These are phyloP conservation scores for Microchirus variegatus DNA, from an alignment of 2,797 vertebrate genomes.

Conservation along the genomic window DNA sequence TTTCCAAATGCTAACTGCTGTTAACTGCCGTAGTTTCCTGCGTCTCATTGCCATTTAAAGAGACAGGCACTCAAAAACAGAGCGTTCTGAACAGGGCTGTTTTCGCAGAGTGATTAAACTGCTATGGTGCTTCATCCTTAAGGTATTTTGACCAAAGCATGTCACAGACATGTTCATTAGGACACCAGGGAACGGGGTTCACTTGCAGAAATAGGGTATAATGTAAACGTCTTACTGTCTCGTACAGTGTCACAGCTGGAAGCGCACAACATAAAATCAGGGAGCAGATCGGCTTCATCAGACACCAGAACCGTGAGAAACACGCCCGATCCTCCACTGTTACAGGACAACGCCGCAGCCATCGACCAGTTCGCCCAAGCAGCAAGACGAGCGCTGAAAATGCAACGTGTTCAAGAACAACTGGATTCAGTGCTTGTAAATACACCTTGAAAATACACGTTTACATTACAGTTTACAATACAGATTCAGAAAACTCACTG, in stretches of 20 bases:
- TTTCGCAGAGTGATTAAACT: no score
- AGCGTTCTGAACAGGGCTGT: no score
- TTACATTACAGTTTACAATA: no score
- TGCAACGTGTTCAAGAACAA: slow-evolving; percentile 90
- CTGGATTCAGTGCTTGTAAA: slow-evolving; percentile 92
- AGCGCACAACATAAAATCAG: slow-evolving; percentile 80
- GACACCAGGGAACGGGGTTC: no score
- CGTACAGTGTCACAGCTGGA: slow-evolving; percentile 88
- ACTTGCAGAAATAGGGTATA: no score
- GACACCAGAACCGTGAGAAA: slow-evolving; percentile 69
- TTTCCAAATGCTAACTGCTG: no score
- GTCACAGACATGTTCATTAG: no score
- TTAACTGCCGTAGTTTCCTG: no score
- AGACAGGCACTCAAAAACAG: no score
- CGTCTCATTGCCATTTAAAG: no score
- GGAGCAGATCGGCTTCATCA: slow-evolving; percentile 68
- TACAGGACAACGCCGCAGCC: slow-evolving; percentile 70
- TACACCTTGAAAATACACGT: background rate
- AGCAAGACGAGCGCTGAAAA: slow-evolving; percentile 85
- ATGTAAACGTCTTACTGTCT: slow-evolving; percentile 17
- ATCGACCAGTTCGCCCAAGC: slow-evolving; percentile 81
- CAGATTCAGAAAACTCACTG: background rate
- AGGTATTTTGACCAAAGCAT: no score
- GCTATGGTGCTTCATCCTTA: no score
- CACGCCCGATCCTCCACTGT: slow-evolving; percentile 63